Evolutionary conservation across 2,797 vertebrate species (phyloP).

Genomic region (Anabas testudineus): DNA sequence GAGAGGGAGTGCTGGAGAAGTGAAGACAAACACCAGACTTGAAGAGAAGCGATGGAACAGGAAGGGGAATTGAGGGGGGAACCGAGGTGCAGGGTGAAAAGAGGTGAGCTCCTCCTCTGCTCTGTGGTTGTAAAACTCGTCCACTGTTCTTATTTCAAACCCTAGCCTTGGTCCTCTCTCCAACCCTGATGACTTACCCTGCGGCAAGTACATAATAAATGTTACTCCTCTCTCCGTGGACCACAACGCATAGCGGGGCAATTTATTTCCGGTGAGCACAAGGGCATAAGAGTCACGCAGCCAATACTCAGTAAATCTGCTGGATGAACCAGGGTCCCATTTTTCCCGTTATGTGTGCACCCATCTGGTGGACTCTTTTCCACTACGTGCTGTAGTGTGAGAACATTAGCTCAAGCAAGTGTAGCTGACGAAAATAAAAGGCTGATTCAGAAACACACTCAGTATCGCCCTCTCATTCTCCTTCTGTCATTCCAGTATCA

Average conservation of each 20-base stretch:
- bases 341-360: conserved; percentile 33
- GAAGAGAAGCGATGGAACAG: conserved; percentile 19
- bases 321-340: conserved; percentile 14
- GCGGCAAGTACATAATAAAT: conserved; percentile 63
- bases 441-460: conserved; percentile 29
- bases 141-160: conserved; percentile 31
- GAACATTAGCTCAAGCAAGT: conserved; percentile 14
- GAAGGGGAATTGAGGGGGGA: background rate
- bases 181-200: conserved; percentile 58
- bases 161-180: conserved; percentile 18
- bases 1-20: conserved; percentile 43
- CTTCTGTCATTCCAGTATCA: conserved; percentile 8
- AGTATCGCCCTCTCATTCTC: conserved; percentile 27
- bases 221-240: conserved; percentile 52
- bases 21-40: conserved; percentile 41
- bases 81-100: background rate
- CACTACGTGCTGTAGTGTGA: conserved; percentile 2
- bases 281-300: conserved; percentile 57
- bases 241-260: conserved; percentile 35
- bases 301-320: conserved; percentile 16
- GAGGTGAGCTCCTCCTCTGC: background rate
- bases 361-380: background rate
- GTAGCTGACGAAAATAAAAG: conserved; percentile 25
- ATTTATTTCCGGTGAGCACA: conserved; percentile 64
- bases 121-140: conserved; percentile 20